These are phyloP conservation scores for Channa argus DNA, from an alignment of 2,113 vertebrate genomes.

Conservation along the genomic window DNA sequence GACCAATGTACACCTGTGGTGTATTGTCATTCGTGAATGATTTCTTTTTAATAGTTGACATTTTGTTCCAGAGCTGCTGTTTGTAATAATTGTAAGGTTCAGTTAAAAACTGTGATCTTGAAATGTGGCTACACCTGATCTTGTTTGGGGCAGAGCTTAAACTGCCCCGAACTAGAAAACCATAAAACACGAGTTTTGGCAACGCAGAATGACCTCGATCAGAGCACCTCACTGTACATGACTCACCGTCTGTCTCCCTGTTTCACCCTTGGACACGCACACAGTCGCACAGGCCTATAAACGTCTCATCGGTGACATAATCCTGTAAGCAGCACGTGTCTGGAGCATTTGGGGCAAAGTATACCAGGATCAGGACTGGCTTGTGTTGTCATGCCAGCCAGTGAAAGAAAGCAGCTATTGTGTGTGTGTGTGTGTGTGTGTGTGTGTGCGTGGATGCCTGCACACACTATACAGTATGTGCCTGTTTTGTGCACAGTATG, in stretches of 20 bases:
- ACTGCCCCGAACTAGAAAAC: no score
- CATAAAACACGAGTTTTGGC: no score
- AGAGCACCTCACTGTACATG: not conserved
- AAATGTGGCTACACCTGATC: no score
- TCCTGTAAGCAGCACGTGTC: conserved; percentile 61
- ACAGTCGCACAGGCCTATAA: conserved; percentile 16
- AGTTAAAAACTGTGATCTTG: no score
- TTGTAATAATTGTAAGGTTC: no score
- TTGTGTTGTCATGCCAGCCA: conserved; percentile 83
- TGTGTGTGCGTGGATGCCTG: not conserved
- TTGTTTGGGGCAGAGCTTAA: no score
- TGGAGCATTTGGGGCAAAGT: conserved; percentile 64
- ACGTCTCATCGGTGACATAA: conserved; percentile 72
- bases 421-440: conserved; percentile 70
- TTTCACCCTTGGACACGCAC: conserved; percentile 5
- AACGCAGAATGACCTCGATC: no score
- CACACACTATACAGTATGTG: conserved; percentile 5
- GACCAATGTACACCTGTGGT: conserved; percentile 37
- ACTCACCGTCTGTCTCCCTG: not conserved
- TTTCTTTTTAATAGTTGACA: not conserved
- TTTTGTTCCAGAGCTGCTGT: not conserved
- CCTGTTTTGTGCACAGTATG: conserved; percentile 13
- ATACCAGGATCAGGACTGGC: conserved; percentile 60
- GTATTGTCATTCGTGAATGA: not conserved
- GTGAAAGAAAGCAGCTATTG: conserved; percentile 90